Evolutionary conservation across 2,113 vertebrate genomes (phyloP), one percentile per base, ranked within the genome.

Genomic region (Podiceps cristatus): DNA sequence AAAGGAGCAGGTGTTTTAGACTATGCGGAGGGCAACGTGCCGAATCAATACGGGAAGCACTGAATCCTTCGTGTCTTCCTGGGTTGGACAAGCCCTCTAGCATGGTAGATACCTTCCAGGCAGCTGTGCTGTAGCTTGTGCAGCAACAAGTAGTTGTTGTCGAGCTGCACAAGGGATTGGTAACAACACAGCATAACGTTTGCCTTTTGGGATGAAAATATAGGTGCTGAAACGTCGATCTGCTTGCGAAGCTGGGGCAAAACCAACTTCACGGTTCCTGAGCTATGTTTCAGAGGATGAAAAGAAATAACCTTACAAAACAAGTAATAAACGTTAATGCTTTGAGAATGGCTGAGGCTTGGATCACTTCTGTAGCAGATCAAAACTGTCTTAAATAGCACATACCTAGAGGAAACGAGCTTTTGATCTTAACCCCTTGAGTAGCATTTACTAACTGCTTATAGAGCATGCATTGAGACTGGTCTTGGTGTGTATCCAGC

Each of bases 361-460:
- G 68, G 63, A 37, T 81, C 53, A 11, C 49, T 68, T n/a, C 52
- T 37, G 8, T 29, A 52, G 82, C 58, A 90, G 73, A 53, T 58
- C 35, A 29, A 49, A 72, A 23, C 37, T 33, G 69, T 59, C 91
- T 94, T n/a, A 17, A 42, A 24, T 31, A 77, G 63, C 53, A 59
- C 67, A 72, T 90, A 83, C 58, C 86, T 66, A 42, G 83, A 93
- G 93, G 80, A 96, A 96, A 80, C 25, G 19, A 45, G 90, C 86
- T 86, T 81, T 52, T 60, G 45, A 47, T 58, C 29, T 52, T 76
- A 76, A 82, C 71, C 81, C 47, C 74, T 31, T 58, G 40, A 76
- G 77, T 53, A 76, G 78, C 94, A 62, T 40, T 81, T 91, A 93
- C 84, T 95, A 91, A 93, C 90, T 55, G 94, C 95, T 93, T 83